Evolutionary conservation across 2,888 invertebrate genomes (phyloP).

Genomic region (Apodemia mormo): DNA sequence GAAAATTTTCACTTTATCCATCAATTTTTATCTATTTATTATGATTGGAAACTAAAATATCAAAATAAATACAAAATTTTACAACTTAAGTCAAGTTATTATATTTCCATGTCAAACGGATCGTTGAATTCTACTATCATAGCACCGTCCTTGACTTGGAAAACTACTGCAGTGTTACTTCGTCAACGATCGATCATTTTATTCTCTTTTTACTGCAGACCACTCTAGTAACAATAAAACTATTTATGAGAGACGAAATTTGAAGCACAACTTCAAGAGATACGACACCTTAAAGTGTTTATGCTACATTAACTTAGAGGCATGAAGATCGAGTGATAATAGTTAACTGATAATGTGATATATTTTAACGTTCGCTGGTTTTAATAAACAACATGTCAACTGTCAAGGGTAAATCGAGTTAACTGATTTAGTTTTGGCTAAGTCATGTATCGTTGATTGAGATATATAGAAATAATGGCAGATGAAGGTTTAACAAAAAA

Average conservation of each 20-base stretch:
- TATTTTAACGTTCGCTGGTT: too few species aligned
- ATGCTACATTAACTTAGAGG: not conserved
- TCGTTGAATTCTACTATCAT: constrained; percentile 1
- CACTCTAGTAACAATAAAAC: constrained; percentile 9
- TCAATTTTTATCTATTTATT: too few species aligned
- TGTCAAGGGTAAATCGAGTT: not conserved
- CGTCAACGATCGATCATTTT: constrained; percentile 37
- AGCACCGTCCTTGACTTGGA: constrained; percentile 55
- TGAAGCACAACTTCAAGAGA: constrained; percentile 8
- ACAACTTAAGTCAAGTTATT: not conserved
- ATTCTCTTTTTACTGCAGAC: constrained; percentile 22
- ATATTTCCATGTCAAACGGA: not conserved
- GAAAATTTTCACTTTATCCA: too few species aligned
- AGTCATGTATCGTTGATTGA: not conserved
- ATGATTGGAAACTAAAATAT: too few species aligned
- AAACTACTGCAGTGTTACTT: constrained; percentile 52
- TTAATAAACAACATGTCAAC: too few species aligned
- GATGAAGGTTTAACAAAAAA: too few species aligned
- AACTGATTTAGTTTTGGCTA: not conserved
- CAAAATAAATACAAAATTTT: not conserved
- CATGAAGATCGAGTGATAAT: not conserved
- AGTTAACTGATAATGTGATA: too few species aligned
- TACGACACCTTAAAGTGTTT: constrained; percentile 1
- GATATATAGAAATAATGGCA: too few species aligned
- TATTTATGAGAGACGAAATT: constrained; percentile 14